Evolutionary conservation across 2,888 invertebrate genomes (phyloP), one percentile per base, ranked within the genome.

Genomic region (Clistopyga incitator): DNA sequence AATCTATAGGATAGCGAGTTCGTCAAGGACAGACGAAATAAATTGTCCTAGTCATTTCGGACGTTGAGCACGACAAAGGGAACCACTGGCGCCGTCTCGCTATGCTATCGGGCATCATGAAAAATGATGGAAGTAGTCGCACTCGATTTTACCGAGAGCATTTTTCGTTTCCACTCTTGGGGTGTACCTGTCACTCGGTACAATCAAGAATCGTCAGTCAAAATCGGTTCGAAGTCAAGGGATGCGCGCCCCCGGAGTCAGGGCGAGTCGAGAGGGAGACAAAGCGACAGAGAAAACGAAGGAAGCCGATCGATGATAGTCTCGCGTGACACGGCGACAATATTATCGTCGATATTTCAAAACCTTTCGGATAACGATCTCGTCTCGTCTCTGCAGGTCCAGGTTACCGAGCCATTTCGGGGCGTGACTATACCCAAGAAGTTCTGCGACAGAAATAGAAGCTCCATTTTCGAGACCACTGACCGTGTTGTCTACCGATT

Each of bases 341-440:
- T 87, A 86, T 85, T 84, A 86, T 87, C 87, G 75, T 64, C 76
- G 81, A 87, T 86, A 86, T 88, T 87, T 87, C 84, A 83, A 84
- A 85, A 84, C 84, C 82, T 77, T 78, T 64, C 23, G 71, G 87
- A 87, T 85, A 87, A 84, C 67, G 78, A 87, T 87, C 85, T 29
- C 45, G 52, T 45, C 56, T 23, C 59, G 38, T 38, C 47, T 42
- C 67, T 68, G 47, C 29, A 29, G 47, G 56, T 38, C 50, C 20
- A n/a, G 23, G 38, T 56, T 18, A 52, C 20, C 65, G 80, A 65
- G 77, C 67, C 65, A 78, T 78, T 81, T 81, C 59, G 20, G 81
- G 78, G 74, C 80, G 75, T 76, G 71, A 78, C 78, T 47, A 29
- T 54, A 52, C 45, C 45, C 52, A 59, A 18, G 68, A 45, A 20